These are phyloP conservation scores for Drosophila albomicans DNA, from an alignment of 1,140 invertebrate genomes.

Conservation along the genomic window DNA sequence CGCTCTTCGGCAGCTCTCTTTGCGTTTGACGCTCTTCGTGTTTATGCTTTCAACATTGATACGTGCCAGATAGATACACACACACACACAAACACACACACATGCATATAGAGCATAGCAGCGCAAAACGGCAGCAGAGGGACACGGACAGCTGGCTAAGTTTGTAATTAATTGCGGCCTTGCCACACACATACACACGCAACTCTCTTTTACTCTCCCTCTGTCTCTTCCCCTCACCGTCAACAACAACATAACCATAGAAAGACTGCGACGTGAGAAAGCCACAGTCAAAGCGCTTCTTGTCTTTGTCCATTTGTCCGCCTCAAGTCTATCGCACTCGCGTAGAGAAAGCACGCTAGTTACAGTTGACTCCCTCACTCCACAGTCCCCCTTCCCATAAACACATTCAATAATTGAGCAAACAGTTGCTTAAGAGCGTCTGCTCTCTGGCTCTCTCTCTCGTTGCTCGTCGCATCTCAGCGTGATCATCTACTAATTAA, in stretches of 20 bases:
- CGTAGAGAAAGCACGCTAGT: slow-evolving; percentile 72
- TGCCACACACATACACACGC: slow-evolving; percentile 50
- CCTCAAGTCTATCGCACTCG: slow-evolving; percentile 38
- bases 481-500: slow-evolving; percentile 27
- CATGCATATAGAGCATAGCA: background rate
- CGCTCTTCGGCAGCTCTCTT: slow-evolving; percentile 31
- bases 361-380: slow-evolving; percentile 55
- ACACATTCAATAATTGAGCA: slow-evolving; percentile 14
- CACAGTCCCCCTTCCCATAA: background rate
- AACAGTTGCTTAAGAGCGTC: slow-evolving; percentile 15
- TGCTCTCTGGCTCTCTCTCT: slow-evolving; percentile 4
- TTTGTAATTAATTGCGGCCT: slow-evolving; percentile 82
- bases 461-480: background rate
- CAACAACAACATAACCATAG: no score
- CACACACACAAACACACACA: slow-evolving; percentile 30
- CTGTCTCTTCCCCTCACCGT: background rate
- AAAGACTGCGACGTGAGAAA: slow-evolving; percentile 42
- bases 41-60: slow-evolving; percentile 80
- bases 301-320: slow-evolving; percentile 19
- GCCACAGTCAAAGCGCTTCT: slow-evolving; percentile 34
- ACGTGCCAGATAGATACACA: slow-evolving; percentile 63
- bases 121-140: slow-evolving; percentile 18
- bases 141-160: slow-evolving; percentile 71
- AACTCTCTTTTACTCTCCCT: slow-evolving; percentile 7
- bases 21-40: slow-evolving; percentile 49